A percentile compares a stretch with the other conserved stretches of the same genome.
phyloP scores from a whole-genome alignment of 2,888 invertebrate species.

The Frankliniella intonsa region DNA sequence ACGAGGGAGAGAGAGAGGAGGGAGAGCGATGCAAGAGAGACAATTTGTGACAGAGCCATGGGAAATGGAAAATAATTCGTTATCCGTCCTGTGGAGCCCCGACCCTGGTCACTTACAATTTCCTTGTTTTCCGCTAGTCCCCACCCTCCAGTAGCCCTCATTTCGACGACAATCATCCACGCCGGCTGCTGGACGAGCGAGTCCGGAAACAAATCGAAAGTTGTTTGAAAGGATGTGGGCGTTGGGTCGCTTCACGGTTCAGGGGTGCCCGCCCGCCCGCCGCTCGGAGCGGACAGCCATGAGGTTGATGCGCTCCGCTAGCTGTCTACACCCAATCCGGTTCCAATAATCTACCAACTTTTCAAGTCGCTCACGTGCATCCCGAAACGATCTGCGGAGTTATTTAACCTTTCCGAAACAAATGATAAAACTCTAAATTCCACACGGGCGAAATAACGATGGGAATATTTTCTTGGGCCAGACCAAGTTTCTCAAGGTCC shows the following conservation, averaged over 20 bases:
- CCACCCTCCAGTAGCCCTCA: background rate
- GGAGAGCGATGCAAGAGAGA: background rate
- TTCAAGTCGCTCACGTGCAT: no score
- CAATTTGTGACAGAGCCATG: background rate
- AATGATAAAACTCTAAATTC: no score
- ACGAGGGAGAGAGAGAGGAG: background rate
- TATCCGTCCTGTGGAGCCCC: background rate
- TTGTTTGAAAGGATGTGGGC: conserved; percentile 19
- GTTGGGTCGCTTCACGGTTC: background rate
- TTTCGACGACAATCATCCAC: background rate
- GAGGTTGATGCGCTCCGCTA: no score
- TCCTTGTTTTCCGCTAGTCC: background rate
- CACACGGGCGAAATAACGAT: no score
- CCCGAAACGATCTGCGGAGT: no score
- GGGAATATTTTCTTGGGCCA: no score
- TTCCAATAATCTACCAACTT: no score
- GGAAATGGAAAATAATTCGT: conserved; percentile 10
- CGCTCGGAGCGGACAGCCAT: no score
- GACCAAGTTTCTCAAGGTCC: no score
- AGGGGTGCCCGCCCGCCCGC: no score
- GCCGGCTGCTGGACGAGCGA: background rate
- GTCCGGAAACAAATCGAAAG: conserved; percentile 1
- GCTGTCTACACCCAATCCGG: no score
- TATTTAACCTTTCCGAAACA: no score
- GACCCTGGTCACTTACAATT: background rate